Base-by-base conservation (phyloP, 2,113 vertebrate genomes). In the Trogon melanurus region DNA sequence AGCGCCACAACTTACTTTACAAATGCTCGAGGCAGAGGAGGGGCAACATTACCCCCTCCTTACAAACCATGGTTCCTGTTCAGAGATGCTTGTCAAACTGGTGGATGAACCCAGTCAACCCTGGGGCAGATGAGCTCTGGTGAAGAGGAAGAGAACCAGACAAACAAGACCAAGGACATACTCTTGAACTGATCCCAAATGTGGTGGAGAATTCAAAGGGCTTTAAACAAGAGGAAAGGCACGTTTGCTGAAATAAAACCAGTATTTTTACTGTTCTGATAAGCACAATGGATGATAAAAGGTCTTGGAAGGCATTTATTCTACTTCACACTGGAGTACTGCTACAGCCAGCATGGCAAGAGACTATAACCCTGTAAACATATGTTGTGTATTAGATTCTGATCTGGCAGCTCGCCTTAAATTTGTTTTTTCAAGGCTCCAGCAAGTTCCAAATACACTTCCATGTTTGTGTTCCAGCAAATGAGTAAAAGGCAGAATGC, bases 351-450 rank as follows among this genome's bases (percentile, higher is more conserved):
- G 62, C 89, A 91, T 79, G 84, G 88, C 94, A 95, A 92, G n/a
- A 89, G 86, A 91, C 85, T 86, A 48, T 85, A 84, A 89, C 51
- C 79, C 79, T 27, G 78, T 96, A 97, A 96, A 90, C 96, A 96
- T 90, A 78, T 97, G 97, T 85, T 97, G 96, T 94, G 95, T 93
- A 94, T 97, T 96, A 95, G 60, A 93, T 96, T 94, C 91, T 95
- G 96, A 97, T 97, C 94, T 95, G 97, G 97, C 97, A 97, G 97
- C 71, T 94, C 95, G 95, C 91, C 88, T 81, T 94, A 92, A 85
- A 96, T 95, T 95, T 97, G 88, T 76, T 51, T 92, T 93, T 93
- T 83, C 88, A 94, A 91, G 70, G 47, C 76, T 95, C 61, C 80
- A 88, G 34, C 2, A 3, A 95, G 92, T 72, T 96, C 88, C 91